Evolutionary conservation across 2,113 vertebrate species (phyloP).

Genomic region (Nothocercus julius): DNA sequence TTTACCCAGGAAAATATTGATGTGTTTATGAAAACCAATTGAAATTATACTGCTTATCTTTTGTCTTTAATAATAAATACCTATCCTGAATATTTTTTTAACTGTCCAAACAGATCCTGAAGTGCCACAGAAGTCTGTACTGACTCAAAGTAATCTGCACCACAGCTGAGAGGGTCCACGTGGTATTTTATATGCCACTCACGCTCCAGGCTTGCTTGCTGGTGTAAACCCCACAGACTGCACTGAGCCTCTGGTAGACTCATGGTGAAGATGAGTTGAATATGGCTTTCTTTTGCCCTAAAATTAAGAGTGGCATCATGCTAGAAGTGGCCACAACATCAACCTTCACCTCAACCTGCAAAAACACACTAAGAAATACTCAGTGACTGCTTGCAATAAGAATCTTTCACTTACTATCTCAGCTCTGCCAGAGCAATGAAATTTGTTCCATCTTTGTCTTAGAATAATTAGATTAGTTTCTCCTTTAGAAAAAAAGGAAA

Average conservation of each 20-base stretch:
- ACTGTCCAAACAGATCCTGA: neutral
- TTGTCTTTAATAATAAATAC: neutral
- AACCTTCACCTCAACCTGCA: neutral
- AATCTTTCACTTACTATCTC: neutral
- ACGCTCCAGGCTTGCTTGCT: neutral
- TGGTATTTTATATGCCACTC: neutral
- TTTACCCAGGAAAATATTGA: neutral
- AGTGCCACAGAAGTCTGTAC: neutral
- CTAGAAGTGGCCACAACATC: neutral
- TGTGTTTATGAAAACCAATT: neutral
- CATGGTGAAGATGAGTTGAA: neutral
- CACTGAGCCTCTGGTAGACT: neutral
- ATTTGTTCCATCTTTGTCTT: neutral
- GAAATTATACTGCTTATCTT: neutral
- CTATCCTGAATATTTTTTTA: neutral
- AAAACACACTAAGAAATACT: neutral
- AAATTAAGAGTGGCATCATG: neutral
- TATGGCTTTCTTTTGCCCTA: neutral
- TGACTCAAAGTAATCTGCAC: neutral
- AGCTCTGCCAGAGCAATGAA: neutral
- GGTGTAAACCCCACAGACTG: neutral
- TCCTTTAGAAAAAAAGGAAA: neutral
- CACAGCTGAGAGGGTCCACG: neutral
- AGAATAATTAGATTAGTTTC: constrained; percentile 38
- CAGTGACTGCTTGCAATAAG: neutral